Conservation (phyloP, 2,113 vertebrate genomes). For the Ceratotherium simum region DNA sequence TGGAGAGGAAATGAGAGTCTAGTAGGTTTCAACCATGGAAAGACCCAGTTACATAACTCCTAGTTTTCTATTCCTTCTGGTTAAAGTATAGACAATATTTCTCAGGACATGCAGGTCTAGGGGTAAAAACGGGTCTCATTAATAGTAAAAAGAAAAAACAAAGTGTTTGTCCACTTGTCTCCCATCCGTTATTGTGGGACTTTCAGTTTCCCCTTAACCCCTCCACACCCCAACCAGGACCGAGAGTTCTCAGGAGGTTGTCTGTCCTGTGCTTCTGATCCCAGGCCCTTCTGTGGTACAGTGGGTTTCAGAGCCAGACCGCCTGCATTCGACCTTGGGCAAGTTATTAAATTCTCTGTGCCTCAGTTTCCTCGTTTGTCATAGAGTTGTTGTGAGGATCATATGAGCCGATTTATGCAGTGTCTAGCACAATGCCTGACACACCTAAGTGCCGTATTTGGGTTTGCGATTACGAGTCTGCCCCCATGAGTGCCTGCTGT, state of each 20-base stretch:
- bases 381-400: background rate
- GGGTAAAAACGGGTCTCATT: background rate
- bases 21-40: accelerated
- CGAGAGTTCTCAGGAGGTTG: background rate
- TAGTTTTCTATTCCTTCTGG: background rate
- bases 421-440: background rate
- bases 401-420: accelerated
- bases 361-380: background rate
- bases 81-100: background rate
- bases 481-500: accelerated
- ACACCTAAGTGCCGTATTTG: accelerated
- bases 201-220: accelerated
- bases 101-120: background rate
- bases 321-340: background rate
- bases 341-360: background rate
- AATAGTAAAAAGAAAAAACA: background rate
- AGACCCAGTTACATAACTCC: background rate
- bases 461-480: background rate
- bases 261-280: background rate
- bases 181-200: too few species aligned
- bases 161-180: background rate
- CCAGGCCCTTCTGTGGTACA: background rate
- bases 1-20: background rate
- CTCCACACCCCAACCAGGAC: background rate
- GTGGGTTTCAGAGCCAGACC: background rate